Evolutionary conservation across 2,797 vertebrate genomes (phyloP), one percentile per base, ranked within the genome.

Genomic region (Siniperca obscura): DNA sequence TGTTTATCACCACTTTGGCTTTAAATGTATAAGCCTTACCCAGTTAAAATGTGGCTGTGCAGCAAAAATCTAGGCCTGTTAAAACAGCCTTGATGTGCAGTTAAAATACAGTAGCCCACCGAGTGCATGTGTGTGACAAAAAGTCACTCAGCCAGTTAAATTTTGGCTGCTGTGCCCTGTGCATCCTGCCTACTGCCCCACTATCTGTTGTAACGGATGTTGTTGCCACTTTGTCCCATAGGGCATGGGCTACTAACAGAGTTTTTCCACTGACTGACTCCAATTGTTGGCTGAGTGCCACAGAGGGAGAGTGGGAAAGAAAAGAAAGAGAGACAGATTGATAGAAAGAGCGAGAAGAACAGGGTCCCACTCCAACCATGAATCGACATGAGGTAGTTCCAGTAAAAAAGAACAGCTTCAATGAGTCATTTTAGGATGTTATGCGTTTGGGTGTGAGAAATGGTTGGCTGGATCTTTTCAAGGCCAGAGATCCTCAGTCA

Each of bases 231-330:
- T 66, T 52, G 91, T 91, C 92, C 92, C 91, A 90, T 38, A 87
- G 90, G 91, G 85, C 91, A 87, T 90, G 89, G 87, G 88, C 91
- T 90, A 93, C 91, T 92, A 94, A 92, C 91, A 87, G 91, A 91
- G 89, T 88, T 89, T 92, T 92, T 91, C 91, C 91, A 93, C 90
- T 91, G 87, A 89, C 89, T 93, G 90, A 91, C 91, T 93, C 86
- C 86, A 73, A 55, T 84, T 88, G 90, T 89, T 93, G 92, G 90
- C 89, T 46, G 81, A 88, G 78, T 76, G 86, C 88, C 92, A 92
- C 84, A 67, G 74, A 86, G 71, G 65, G 74, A 82, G 71, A 76
- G 75, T 79, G 79, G 53, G 73, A 80, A 74, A 70, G 70, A 78
- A 81, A 74, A 76, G 73, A 82, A 80, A 79, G 73, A 82, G 44